Evolutionary conservation across 2,797 vertebrate species (phyloP).

Genomic region (Silurus aristotelis): DNA sequence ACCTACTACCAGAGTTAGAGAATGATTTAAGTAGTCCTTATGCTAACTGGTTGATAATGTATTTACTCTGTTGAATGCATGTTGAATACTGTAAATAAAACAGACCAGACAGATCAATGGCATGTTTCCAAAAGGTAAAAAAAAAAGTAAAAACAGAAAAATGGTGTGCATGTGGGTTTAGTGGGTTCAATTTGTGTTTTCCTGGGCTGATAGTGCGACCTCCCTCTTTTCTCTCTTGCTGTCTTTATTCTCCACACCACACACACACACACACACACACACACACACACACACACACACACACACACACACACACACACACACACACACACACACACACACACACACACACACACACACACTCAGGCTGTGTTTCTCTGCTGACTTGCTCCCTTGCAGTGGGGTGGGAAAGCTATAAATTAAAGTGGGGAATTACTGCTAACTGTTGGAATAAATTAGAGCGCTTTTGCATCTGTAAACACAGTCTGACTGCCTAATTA

Average conservation of each 20-base stretch:
- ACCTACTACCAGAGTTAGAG: too few species aligned
- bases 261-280: not conserved
- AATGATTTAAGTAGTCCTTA: not conserved
- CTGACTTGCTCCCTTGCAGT: slow-evolving; percentile 61
- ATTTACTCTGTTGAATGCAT: not conserved
- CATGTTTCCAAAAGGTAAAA: slow-evolving; percentile 19
- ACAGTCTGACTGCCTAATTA: slow-evolving; percentile 82
- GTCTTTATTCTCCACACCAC: slow-evolving; percentile 9
- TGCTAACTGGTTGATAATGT: not conserved
- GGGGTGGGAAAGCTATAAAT: slow-evolving; percentile 80
- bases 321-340: not conserved
- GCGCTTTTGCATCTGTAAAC: slow-evolving; percentile 82
- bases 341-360: not conserved
- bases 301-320: not conserved
- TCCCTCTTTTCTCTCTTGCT: not conserved
- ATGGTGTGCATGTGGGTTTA: slow-evolving; percentile 22
- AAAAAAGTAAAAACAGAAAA: slow-evolving; percentile 13
- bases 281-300: not conserved
- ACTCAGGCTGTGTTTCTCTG: slow-evolving; percentile 25
- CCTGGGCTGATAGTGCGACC: slow-evolving; percentile 39
- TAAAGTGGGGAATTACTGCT: slow-evolving; percentile 83
- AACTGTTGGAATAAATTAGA: slow-evolving; percentile 84
- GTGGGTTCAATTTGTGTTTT: slow-evolving; percentile 31
- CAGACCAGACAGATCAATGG: slow-evolving; percentile 31
- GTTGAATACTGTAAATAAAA: slow-evolving; percentile 2